phyloP scores from a whole-genome alignment of 2,797 vertebrate species.

The Artibeus lituratus region DNA sequence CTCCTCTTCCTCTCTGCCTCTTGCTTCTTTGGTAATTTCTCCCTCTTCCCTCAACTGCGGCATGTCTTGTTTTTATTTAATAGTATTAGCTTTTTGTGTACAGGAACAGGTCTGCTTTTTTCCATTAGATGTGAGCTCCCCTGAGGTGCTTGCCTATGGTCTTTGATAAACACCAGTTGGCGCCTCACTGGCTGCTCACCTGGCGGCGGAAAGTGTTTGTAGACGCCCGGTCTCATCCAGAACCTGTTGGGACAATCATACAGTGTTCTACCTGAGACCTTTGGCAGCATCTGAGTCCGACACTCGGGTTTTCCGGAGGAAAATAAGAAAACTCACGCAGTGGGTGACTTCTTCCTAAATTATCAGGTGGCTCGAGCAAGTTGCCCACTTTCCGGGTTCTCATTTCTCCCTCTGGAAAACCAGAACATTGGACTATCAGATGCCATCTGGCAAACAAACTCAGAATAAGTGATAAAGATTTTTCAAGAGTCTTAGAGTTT shows the following conservation, averaged over 20 bases:
- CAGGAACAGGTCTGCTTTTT: slow-evolving; percentile 13
- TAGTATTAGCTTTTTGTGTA: background rate
- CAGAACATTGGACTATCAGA: background rate
- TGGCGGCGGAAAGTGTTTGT: background rate
- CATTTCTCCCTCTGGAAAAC: slow-evolving; percentile 11
- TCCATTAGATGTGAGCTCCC: background rate
- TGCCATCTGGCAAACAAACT: background rate
- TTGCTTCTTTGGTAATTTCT: background rate
- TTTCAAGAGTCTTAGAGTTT: background rate
- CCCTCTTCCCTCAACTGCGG: background rate
- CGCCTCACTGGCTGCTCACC: background rate
- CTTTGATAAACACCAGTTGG: background rate
- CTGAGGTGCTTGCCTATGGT: background rate
- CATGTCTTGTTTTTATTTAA: background rate
- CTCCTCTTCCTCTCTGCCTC: background rate
- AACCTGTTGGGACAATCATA: background rate
- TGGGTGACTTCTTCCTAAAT: background rate
- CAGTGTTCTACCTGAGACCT: background rate
- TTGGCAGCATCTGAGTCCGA: background rate
- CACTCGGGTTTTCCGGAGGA: background rate
- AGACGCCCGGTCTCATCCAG: background rate
- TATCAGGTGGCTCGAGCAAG: background rate
- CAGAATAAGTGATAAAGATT: background rate
- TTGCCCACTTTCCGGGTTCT: background rate
- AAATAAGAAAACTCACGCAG: slow-evolving; percentile 1